Conservation (phyloP, 2,888 invertebrate genomes). For the Microctonus aethiopoides region DNA sequence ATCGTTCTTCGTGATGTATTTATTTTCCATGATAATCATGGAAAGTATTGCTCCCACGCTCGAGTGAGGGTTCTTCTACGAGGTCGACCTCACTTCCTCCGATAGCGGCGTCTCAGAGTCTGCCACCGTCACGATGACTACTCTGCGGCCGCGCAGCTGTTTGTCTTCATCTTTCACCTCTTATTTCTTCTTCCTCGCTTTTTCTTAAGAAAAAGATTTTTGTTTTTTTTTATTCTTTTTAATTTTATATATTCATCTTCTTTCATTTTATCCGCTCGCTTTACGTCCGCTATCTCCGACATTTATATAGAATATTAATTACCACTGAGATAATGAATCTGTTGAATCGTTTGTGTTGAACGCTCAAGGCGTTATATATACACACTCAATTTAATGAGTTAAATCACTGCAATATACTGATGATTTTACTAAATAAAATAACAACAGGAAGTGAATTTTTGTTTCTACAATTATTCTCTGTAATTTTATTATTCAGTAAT, state of each 20-base stretch:
- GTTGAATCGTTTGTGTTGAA: background rate
- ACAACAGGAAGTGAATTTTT: slow-evolving; percentile 15
- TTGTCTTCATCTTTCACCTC: slow-evolving; percentile 21
- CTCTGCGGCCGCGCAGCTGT: slow-evolving; percentile 23
- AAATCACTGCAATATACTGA: background rate
- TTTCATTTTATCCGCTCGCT: slow-evolving; percentile 35
- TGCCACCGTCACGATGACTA: slow-evolving; percentile 49
- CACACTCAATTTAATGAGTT: background rate
- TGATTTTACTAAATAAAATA: background rate
- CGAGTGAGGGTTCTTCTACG: slow-evolving; percentile 37
- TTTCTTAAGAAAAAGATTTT: no score
- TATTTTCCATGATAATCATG: slow-evolving; percentile 44
- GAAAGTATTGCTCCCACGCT: slow-evolving; percentile 52
- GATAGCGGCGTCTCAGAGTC: slow-evolving; percentile 63
- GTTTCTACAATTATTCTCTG: background rate
- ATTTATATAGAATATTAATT: slow-evolving; percentile 58
- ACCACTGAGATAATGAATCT: slow-evolving; percentile 29
- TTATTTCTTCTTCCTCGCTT: slow-evolving; percentile 24
- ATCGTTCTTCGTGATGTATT: slow-evolving; percentile 38
- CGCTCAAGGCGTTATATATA: background rate
- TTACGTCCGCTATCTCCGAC: slow-evolving; percentile 37
- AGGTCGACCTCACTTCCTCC: slow-evolving; percentile 67
- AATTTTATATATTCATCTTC: slow-evolving; percentile 19
- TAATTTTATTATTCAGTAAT: background rate
- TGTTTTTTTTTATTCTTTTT: slow-evolving; percentile 28